Base-by-base conservation (phyloP, 2,797 vertebrate species). In the Sebastes itinus region DNA sequence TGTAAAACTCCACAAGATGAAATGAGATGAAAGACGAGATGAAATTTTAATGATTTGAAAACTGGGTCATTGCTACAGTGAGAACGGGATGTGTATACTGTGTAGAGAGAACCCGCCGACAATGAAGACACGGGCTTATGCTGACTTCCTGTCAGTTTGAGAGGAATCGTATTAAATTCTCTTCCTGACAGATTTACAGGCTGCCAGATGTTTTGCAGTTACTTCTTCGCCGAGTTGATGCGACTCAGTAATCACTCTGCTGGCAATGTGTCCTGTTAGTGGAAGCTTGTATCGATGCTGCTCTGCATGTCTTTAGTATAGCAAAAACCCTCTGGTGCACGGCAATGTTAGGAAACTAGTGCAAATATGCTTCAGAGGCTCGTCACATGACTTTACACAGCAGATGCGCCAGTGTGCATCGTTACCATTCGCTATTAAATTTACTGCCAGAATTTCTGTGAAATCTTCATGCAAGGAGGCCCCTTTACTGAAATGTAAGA, bases 41-140 rank as follows among this genome's bases (percentile, higher is more conserved):
- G 7, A 70, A 66, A 78, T 55, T 82, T 80, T 22, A 80, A 87
- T 75, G 56, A 82, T 68, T 58, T 32, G 5, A 67, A 85, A 87
- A 87, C 20, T 84, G 68, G 87, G 85, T 77, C 80, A 70, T 20
- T 4, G 56, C 66, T 33, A 35, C 38, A 30, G 35, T 52, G 5
- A 22, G 52, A 71, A 63, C 72, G 7, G 0, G 20, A 59, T 55
- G 20, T 46, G 14, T 33, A 28, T n/a, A 25, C 42, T 55, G 28
- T 55, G 28, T 28, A 4, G 25, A 74, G 54, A 70, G 60, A 60
- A 59, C 63, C 71, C 1, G 2, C 8, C 11, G 18, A 32, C 54
- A 32, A 71, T 66, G 59, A 56, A 6, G 10, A 82, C 59, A 1
- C 5, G 5, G 23, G 11, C 11, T 69, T n/a, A 14, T 35, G 64